Percentiles rank a stretch among this genome's conserved stretches.
Evolutionary conservation across 2,888 invertebrate genomes (phyloP).

Genomic region (Acrobasis repandana): DNA sequence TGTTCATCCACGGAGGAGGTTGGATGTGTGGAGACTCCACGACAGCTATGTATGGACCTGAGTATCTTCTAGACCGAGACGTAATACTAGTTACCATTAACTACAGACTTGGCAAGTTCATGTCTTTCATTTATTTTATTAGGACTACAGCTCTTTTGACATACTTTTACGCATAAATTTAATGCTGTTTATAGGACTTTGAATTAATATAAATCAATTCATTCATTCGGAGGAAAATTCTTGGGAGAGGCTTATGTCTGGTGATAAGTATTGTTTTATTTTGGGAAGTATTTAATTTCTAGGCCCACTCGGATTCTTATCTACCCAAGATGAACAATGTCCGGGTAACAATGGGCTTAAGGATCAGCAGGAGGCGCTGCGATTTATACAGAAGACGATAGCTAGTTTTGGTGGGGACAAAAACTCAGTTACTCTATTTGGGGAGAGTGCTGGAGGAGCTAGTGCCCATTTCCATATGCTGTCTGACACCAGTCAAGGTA

Average conservation of each 20-base stretch:
- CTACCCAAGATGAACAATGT: conserved; percentile 84
- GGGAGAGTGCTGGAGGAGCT: conserved; percentile 87
- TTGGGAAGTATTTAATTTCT: conserved; percentile 21
- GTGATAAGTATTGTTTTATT: neutral
- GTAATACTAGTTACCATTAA: conserved; percentile 87
- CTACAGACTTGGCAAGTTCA: conserved; percentile 84
- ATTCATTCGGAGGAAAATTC: too few species aligned
- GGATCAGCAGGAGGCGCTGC: conserved; percentile 84
- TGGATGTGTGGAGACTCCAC: conserved; percentile 89
- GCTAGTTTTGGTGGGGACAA: conserved; percentile 85
- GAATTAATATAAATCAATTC: too few species aligned
- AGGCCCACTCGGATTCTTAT: conserved; percentile 86
- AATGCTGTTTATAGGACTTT: too few species aligned
- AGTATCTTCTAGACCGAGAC: conserved; percentile 86
- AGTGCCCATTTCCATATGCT: conserved; percentile 87
- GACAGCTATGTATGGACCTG: conserved; percentile 86
- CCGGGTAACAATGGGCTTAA: conserved; percentile 88
- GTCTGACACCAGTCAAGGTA: conserved; percentile 82
- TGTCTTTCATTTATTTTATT: neutral
- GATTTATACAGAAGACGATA: conserved; percentile 85
- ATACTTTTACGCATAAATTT: too few species aligned
- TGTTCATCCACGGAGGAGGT: conserved; percentile 89
- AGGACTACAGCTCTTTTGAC: neutral
- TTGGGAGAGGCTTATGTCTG: too few species aligned
- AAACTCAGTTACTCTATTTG: conserved; percentile 85